Conservation (phyloP, 2,797 vertebrate genomes). For the Lacerta bilineata region DNA sequence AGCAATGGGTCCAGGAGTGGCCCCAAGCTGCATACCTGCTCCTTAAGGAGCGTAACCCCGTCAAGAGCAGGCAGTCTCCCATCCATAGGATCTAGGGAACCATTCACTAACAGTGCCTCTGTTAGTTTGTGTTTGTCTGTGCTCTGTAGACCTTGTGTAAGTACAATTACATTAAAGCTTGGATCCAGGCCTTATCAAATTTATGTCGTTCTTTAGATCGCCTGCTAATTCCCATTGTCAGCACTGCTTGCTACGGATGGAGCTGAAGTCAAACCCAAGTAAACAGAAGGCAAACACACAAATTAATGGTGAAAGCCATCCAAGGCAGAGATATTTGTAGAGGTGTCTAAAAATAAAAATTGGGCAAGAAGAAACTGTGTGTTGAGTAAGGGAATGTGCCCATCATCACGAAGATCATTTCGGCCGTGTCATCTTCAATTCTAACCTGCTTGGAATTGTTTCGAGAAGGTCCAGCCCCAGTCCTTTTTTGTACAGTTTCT, state of each 20-base stretch:
- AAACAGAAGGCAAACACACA: constrained; percentile 40
- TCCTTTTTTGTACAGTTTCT: neutral
- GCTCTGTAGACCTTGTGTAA: neutral
- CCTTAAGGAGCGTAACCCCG: too few species aligned
- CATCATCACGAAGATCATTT: neutral
- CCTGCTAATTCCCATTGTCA: constrained; percentile 35
- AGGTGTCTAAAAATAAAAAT: constrained; percentile 6
- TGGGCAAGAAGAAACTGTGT: neutral
- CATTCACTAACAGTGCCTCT: too few species aligned
- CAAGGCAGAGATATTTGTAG: constrained; percentile 25
- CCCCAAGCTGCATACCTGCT: too few species aligned
- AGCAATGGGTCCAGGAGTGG: too few species aligned
- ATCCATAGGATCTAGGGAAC: too few species aligned
- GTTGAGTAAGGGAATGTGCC: neutral
- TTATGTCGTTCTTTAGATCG: constrained; percentile 15
- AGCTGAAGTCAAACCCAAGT: constrained; percentile 3
- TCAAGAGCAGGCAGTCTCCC: too few species aligned
- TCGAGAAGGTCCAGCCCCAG: neutral
- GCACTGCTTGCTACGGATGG: constrained; percentile 14
- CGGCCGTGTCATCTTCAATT: neutral
- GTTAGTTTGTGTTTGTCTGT: neutral
- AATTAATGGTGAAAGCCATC: constrained; percentile 49
- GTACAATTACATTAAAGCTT: constrained; percentile 17
- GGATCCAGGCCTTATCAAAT: neutral
- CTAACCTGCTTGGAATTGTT: neutral